Evolutionary conservation across 1,140 invertebrate species (phyloP), one percentile per base, ranked within the genome.

Genomic region (Lasaia peninsularis): DNA sequence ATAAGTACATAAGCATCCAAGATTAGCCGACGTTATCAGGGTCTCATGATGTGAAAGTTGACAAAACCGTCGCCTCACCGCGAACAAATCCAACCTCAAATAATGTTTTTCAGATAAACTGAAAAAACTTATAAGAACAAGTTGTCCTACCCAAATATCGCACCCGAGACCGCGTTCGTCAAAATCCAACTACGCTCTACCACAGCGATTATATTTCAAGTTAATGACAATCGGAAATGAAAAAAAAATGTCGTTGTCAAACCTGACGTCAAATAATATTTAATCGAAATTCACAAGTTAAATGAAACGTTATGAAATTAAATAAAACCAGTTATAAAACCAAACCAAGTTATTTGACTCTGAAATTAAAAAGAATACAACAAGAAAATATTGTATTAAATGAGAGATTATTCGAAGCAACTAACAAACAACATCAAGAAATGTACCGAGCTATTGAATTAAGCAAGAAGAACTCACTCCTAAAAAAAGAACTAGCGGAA

Each of bases 391-490:
- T 24, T 0, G 62, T 24, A 35, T 62, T 88, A 16, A 60, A 57
- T 6, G 32, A 58, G 6, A 52, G 66, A 16, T 59, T 88, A 10
- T 53, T 63, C 0, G 74, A 75, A 18, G 77, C 73, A 0, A 80
- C 77, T 0, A 65, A 75, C 8, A 88, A 80, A 58, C 80, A 88
- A 56, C 85, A 88, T 20, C 85, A 83, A 51, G 80, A 85, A 65
- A 88, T 88, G 85, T 68, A 70, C 12, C 74, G 85, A 73, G 85
- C 82, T 0, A 85, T 88, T 21, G 60, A 77, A 44, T 58, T 85
- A 1, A 77, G 70, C 28, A 66, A 79, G 44, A 78, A 78, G 37
- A 80, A 88, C 57, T 48, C 52, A 21, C 53, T 56, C 18, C 60
- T 87, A 10, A 71, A 62, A 18, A 58, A 66, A 34, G 50, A 69